These are phyloP conservation scores for Aphis gossypii DNA, from an alignment of 1,140 invertebrate genomes.

Conservation along the genomic window DNA sequence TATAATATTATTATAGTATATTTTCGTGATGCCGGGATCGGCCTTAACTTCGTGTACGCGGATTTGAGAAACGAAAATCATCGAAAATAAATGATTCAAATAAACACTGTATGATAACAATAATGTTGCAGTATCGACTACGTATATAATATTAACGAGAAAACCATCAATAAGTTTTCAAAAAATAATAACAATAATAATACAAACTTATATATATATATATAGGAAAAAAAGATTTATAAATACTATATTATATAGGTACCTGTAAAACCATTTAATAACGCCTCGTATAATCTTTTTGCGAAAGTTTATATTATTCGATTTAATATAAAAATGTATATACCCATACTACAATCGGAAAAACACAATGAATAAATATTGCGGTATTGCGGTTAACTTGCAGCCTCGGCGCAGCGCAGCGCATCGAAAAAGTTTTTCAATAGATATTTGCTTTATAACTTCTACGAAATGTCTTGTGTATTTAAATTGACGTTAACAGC, in stretches of 20 bases:
- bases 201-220: not conserved
- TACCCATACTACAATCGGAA: not conserved
- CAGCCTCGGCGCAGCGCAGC: not conserved
- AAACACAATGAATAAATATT: constrained; percentile 15
- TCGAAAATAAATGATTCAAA: not conserved
- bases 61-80: not conserved
- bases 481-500: not conserved
- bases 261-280: not conserved
- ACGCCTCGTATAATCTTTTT: not conserved
- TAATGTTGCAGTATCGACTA: no score
- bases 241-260: not conserved
- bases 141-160: no score
- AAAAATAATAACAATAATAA: not conserved
- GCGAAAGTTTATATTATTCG: not conserved
- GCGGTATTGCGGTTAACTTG: not conserved
- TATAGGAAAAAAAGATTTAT: not conserved
- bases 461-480: not conserved
- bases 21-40: not conserved
- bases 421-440: not conserved
- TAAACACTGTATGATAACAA: not conserved
- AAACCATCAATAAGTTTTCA: not conserved
- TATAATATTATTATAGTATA: not conserved
- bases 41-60: not conserved
- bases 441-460: not conserved
- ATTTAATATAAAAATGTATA: not conserved